Evolutionary conservation across 2,888 invertebrate species (phyloP).

Genomic region (Sinohyriopsis cumingii): DNA sequence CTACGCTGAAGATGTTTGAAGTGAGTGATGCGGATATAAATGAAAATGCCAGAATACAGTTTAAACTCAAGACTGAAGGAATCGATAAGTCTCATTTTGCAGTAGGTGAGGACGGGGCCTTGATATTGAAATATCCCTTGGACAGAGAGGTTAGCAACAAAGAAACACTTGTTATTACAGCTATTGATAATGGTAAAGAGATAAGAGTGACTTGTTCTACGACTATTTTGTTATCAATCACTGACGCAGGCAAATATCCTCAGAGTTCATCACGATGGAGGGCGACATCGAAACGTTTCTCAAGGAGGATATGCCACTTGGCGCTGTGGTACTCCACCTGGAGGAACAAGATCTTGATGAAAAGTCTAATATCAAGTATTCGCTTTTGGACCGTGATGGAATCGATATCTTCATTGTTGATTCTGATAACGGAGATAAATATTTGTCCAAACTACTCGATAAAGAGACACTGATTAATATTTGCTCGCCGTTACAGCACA

Average conservation of each 20-base stretch:
- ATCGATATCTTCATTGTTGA: constrained; percentile 87
- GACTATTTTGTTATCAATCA: constrained; percentile 29
- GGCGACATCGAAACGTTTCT: constrained; percentile 72
- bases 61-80: constrained; percentile 22
- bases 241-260: constrained; percentile 31
- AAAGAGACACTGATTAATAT: constrained; percentile 78
- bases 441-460: constrained; percentile 86
- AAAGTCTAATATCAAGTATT: constrained; percentile 94
- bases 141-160: constrained; percentile 27
- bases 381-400: constrained; percentile 84
- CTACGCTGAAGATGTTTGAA: constrained; percentile 16
- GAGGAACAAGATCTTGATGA: constrained; percentile 91
- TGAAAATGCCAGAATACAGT: constrained; percentile 31
- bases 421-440: constrained; percentile 89
- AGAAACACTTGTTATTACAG: constrained; percentile 34
- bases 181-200: constrained; percentile 35
- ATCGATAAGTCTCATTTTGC: constrained; percentile 27
- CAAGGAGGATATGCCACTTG: constrained; percentile 89
- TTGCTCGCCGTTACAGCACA: constrained; percentile 32
- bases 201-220: constrained; percentile 27
- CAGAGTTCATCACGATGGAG: constrained; percentile 32
- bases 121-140: constrained; percentile 21
- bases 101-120: constrained; percentile 26
- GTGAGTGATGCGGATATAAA: constrained; percentile 43
- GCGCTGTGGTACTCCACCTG: constrained; percentile 87